Percentiles rank a stretch among this genome's conserved stretches.
Evolutionary conservation across 2,888 invertebrate species (phyloP).

Genomic region (Agelastica alni): DNA sequence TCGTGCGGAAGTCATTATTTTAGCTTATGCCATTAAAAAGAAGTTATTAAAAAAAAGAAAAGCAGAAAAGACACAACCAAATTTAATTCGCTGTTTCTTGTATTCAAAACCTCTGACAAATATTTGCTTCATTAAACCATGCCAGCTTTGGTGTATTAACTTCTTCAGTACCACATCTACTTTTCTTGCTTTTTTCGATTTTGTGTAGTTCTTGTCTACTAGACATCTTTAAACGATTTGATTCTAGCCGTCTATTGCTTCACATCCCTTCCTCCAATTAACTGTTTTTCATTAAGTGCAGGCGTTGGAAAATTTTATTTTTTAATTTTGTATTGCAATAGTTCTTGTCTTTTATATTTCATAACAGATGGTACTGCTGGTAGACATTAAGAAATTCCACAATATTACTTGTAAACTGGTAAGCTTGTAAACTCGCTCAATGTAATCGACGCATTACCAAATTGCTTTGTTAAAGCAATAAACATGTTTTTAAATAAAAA

Average conservation of each 20-base stretch:
- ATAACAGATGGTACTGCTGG: slow-evolving; percentile 12
- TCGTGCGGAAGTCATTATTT: no score
- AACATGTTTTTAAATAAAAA: no score
- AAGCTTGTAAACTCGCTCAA: no score
- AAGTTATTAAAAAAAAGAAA: no score
- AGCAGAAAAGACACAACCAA: no score
- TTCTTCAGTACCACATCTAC: slow-evolving; percentile 37
- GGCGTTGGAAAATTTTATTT: slow-evolving; percentile 13
- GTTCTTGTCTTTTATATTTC: slow-evolving; percentile 20
- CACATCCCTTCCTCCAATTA: slow-evolving; percentile 15
- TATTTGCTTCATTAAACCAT: slow-evolving; percentile 36
- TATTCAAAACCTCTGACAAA: slow-evolving; percentile 9
- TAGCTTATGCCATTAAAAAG: no score
- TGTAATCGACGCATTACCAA: no score
- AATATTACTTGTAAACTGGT: background rate
- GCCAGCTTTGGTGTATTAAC: slow-evolving; percentile 47
- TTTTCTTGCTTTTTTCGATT: slow-evolving; percentile 45
- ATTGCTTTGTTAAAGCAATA: no score
- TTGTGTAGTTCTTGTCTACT: slow-evolving; percentile 44
- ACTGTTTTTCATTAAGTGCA: slow-evolving; percentile 16
- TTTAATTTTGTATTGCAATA: slow-evolving; percentile 17
- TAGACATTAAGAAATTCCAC: slow-evolving; percentile 7
- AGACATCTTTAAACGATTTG: slow-evolving; percentile 40
- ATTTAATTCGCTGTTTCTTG: slow-evolving; percentile 9
- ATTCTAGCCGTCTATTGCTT: slow-evolving; percentile 18